Base-by-base conservation (phyloP, 1,140 invertebrate genomes). In the Drosophila baimaii region DNA sequence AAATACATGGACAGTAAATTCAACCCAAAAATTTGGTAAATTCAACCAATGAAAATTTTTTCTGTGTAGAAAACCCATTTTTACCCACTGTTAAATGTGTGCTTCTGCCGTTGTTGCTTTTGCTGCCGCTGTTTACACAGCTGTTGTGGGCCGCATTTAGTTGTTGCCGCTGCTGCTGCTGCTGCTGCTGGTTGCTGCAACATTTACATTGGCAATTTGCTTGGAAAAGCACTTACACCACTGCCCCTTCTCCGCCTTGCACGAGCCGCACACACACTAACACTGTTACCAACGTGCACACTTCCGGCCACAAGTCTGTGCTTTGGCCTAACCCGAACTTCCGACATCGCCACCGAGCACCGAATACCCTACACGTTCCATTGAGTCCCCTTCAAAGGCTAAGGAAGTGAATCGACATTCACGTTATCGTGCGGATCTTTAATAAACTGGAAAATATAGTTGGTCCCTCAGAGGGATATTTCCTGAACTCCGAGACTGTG, bases 201-300 rank as follows among this genome's bases (percentile, higher is more conserved):
- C 80, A 86, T 86, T 86, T 86, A 86, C 79, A 88, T 77, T 88
- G 83, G 76, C 79, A 88, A 86, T 88, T 86, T 86, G 79, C 82
- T 77, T 82, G 76, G 64, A 88, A 71, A 77, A 71, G 69, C 76
- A 82, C 83, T 81, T 80, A 63, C 63, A 81, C 57, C 58, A 43
- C 19, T 5, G 39, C 33, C 46, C 58, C 21, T 12, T 55, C 56
- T 33, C 66, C 52, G 47, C 27, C 51, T 35, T 27, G 65, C 44
- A 29, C 25, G 54, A 29, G 17, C 44, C 9, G 19, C 13, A 27
- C n/a, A 43, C 17, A 51, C 29, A 58, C 27, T 37, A 23, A 52
- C 44, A 47, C 46, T 41, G 62, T 33, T 61, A 61, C 64, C 82
- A 76, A 61, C 46, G 56, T 76, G 58, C 58, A 71, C 65, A 82